Conservation (phyloP, 2,113 vertebrate genomes). For the Thomomys bottae region DNA sequence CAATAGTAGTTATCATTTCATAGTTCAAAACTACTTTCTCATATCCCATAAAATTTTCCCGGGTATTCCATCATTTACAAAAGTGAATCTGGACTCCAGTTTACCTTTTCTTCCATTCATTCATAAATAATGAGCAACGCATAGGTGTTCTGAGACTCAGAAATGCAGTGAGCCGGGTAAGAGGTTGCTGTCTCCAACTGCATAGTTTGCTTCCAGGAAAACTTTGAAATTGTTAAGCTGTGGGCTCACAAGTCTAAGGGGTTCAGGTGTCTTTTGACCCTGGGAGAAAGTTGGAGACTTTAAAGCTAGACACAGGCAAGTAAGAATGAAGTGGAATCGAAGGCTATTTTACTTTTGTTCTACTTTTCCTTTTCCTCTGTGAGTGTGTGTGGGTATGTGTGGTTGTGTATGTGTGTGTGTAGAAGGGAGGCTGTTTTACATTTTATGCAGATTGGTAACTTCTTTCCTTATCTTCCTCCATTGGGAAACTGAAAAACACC, state of each 20-base stretch:
- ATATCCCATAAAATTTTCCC: constrained; percentile 77
- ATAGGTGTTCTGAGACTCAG: not conserved
- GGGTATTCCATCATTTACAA: constrained; percentile 78
- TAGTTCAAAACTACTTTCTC: constrained; percentile 73
- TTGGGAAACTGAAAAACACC: not conserved
- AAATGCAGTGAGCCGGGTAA: not conserved
- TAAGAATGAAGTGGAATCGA: constrained; percentile 26
- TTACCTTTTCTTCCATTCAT: constrained; percentile 54
- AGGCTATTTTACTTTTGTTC: constrained; percentile 43
- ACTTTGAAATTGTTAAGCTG: not conserved
- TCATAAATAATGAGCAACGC: constrained; percentile 63
- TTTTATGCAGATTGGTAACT: constrained; percentile 54
- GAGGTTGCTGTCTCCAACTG: not conserved
- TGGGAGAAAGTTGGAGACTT: constrained; percentile 42
- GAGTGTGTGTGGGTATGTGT: not conserved
- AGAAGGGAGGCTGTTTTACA: not conserved
- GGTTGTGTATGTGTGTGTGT: not conserved
- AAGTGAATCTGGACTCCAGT: constrained; percentile 68
- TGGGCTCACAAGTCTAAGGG: not conserved
- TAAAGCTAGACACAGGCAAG: constrained; percentile 48
- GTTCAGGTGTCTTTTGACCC: not conserved
- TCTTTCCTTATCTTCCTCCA: constrained; percentile 26
- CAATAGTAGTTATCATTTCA: constrained; percentile 78
- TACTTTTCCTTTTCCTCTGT: not conserved
- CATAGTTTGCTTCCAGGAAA: not conserved